These are phyloP conservation scores for Rhopalosiphum nymphaeae DNA, from an alignment of 2,888 invertebrate genomes.

Conservation along the genomic window DNA sequence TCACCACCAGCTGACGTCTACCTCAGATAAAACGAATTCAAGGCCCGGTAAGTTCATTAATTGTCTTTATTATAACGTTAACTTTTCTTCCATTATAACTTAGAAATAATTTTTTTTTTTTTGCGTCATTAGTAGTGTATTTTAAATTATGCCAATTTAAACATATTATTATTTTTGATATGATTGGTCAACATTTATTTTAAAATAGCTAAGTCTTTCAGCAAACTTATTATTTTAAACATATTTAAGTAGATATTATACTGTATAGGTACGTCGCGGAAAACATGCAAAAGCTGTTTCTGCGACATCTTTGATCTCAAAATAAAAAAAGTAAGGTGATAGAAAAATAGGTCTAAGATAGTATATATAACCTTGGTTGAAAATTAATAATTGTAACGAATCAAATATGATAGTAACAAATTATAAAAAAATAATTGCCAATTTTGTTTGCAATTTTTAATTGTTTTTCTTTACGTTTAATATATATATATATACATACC, in stretches of 20 bases:
- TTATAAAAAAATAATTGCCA: neutral
- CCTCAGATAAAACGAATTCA: slow-evolving; percentile 27
- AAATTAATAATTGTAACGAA: neutral
- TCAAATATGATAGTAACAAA: neutral
- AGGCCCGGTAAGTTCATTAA: slow-evolving; percentile 3
- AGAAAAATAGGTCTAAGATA: neutral
- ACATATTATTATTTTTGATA: neutral
- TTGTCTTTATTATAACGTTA: neutral
- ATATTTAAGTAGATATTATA: neutral
- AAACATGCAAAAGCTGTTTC: neutral
- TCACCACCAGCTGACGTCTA: slow-evolving; percentile 7
- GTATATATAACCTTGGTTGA: neutral
- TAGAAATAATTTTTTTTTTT: neutral
- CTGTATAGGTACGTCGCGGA: neutral
- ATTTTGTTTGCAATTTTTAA: neutral
- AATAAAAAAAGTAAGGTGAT: neutral
- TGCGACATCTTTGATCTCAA: too few species aligned
- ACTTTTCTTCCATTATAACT: neutral
- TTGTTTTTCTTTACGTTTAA: neutral
- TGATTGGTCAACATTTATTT: neutral
- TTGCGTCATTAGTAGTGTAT: neutral
- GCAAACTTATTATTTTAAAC: neutral
- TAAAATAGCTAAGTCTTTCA: neutral
- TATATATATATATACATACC: neutral
- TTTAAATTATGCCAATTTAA: neutral